Conservation (phyloP, 1,140 invertebrate species). For the Ephestia elutella region DNA sequence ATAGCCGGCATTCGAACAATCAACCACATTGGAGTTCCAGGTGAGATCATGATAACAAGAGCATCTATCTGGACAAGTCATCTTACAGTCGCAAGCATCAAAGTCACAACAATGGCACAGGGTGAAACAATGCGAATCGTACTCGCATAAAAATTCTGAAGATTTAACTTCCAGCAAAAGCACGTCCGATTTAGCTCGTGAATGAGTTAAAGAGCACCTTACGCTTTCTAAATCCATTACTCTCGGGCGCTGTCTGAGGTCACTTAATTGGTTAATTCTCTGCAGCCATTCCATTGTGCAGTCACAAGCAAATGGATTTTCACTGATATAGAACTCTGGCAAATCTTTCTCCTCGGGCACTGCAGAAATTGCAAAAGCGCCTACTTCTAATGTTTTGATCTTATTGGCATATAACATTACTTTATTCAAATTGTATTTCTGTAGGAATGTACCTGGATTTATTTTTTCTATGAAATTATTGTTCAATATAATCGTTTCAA, state of each 20-base stretch:
- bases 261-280: constrained; percentile 83
- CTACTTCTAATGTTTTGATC: constrained; percentile 82
- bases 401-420: constrained; percentile 86
- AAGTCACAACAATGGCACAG: constrained; percentile 93
- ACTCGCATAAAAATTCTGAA: constrained; percentile 89
- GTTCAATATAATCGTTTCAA: constrained; percentile 84
- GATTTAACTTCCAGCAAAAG: constrained; percentile 84
- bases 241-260: constrained; percentile 84
- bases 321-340: constrained; percentile 86
- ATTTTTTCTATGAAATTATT: constrained; percentile 84
- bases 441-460: constrained; percentile 82
- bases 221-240: constrained; percentile 90
- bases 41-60: constrained; percentile 93
- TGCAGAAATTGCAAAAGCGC: constrained; percentile 79
- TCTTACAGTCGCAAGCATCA: constrained; percentile 93
- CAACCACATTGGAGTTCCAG: constrained; percentile 93
- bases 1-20: constrained; percentile 87
- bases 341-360: constrained; percentile 79
- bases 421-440: constrained; percentile 82
- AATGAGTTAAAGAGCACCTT: constrained; percentile 87
- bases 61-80: constrained; percentile 91
- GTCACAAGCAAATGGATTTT: constrained; percentile 88
- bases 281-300: constrained; percentile 91
- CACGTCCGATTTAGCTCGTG: constrained; percentile 78
- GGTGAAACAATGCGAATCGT: constrained; percentile 90